Percentiles rank a stretch among this genome's conserved stretches.
Evolutionary conservation across 2,113 vertebrate genomes (phyloP).

Genomic region (Halcyon senegalensis): DNA sequence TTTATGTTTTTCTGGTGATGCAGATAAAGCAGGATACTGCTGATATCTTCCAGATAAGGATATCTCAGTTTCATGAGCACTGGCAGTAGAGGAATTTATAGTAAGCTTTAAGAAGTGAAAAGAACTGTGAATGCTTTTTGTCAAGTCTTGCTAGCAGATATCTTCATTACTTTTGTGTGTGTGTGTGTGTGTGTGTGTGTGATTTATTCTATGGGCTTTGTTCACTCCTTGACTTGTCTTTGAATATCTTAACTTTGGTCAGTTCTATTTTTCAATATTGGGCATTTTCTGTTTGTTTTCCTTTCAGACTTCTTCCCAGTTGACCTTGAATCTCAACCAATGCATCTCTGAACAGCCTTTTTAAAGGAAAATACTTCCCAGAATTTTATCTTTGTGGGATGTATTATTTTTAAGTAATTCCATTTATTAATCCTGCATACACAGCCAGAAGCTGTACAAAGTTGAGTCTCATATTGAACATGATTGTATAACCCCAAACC

Average conservation of each 20-base stretch:
- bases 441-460: not conserved
- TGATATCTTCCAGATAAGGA: not conserved
- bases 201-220: not conserved
- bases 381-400: not conserved
- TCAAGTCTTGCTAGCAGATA: not conserved
- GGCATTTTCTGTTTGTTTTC: not conserved
- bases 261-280: not conserved
- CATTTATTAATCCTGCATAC: not conserved
- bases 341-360: not conserved
- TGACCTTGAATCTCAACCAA: not conserved
- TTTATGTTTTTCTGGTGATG: not conserved
- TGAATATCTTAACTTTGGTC: not conserved
- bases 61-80: not conserved
- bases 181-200: too few relatives aligned
- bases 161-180: not conserved
- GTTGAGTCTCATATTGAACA: not conserved
- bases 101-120: not conserved
- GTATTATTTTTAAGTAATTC: not conserved
- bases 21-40: not conserved
- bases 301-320: not conserved
- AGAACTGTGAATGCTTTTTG: not conserved
- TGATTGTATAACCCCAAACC: not conserved
- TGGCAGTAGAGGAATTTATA: not conserved
- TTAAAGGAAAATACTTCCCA: not conserved
- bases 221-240: not conserved